phyloP scores from a whole-genome alignment of 2,888 invertebrate genomes.

The Cosmia pyralina region DNA sequence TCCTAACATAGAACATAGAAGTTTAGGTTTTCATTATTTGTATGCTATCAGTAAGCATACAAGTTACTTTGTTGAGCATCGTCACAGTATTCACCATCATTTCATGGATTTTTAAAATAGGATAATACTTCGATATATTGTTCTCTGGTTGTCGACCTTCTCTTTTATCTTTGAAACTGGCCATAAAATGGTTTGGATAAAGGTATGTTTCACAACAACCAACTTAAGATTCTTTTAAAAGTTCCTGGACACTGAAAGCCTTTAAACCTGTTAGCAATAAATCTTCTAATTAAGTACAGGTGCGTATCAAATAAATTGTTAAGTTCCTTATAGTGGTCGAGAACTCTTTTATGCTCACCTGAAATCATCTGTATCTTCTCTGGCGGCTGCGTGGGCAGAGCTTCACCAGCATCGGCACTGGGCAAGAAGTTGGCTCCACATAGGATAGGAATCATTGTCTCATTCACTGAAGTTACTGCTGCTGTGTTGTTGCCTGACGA shows the following conservation, averaged over 20 bases:
- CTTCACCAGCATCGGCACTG: slow-evolving; percentile 82
- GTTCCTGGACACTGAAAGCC: neutral
- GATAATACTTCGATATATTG: neutral
- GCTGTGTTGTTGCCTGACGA: slow-evolving; percentile 84
- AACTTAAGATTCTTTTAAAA: neutral
- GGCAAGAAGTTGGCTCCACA: slow-evolving; percentile 89
- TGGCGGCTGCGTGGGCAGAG: slow-evolving; percentile 86
- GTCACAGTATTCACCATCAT: neutral
- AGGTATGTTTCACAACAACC: neutral
- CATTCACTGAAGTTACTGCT: slow-evolving; percentile 83
- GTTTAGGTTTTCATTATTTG: neutral
- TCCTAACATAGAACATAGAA: too few relatives aligned
- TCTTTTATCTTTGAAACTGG: neutral
- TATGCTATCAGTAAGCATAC: too few relatives aligned
- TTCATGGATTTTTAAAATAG: neutral
- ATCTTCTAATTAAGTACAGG: neutral
- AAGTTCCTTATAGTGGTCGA: neutral
- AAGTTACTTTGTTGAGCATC: neutral
- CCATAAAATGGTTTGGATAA: neutral
- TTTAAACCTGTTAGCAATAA: too few relatives aligned
- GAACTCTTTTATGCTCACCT: slow-evolving; percentile 68
- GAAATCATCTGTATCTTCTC: slow-evolving; percentile 90
- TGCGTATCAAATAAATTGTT: neutral
- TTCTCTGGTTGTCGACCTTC: neutral
- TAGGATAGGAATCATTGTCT: slow-evolving; percentile 78